Conservation (phyloP, 1,140 invertebrate genomes). For the Bombyx mandarina region DNA sequence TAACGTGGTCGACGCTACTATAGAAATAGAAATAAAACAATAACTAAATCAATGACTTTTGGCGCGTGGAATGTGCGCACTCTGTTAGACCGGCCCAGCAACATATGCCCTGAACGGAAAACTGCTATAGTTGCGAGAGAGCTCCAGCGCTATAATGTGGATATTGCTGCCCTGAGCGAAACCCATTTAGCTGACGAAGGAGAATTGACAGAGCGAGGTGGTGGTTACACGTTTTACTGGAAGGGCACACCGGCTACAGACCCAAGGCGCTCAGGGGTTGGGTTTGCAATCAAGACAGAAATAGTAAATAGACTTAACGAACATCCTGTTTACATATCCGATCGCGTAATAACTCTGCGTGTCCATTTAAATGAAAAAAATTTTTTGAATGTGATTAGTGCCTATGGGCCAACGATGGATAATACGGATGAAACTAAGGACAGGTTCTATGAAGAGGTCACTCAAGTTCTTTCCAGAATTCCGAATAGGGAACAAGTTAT, state of each 20-base stretch:
- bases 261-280: slow-evolving; percentile 10
- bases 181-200: slow-evolving; percentile 6
- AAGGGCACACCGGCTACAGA: slow-evolving; percentile 6
- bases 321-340: slow-evolving; percentile 8
- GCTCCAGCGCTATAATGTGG: not conserved
- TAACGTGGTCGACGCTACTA: slow-evolving; percentile 12
- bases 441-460: slow-evolving; percentile 17
- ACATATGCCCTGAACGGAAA: slow-evolving; percentile 16
- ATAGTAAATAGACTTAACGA: slow-evolving; percentile 5
- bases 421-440: slow-evolving; percentile 15
- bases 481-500: slow-evolving; percentile 14
- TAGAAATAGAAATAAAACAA: slow-evolving; percentile 9
- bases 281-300: slow-evolving; percentile 8
- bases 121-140: slow-evolving; percentile 22
- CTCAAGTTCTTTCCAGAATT: slow-evolving; percentile 4
- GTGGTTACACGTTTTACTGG: slow-evolving; percentile 11
- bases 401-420: slow-evolving; percentile 20
- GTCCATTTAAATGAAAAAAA: slow-evolving; percentile 15
- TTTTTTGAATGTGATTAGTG: slow-evolving; percentile 19
- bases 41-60: slow-evolving; percentile 8
- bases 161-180: not conserved
- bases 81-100: slow-evolving; percentile 15
- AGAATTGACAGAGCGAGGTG: slow-evolving; percentile 7
- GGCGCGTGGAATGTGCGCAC: slow-evolving; percentile 23
- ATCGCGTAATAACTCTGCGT: slow-evolving; percentile 11